phyloP scores from a whole-genome alignment of 2,888 invertebrate species.

The Anthophora plumipes region DNA sequence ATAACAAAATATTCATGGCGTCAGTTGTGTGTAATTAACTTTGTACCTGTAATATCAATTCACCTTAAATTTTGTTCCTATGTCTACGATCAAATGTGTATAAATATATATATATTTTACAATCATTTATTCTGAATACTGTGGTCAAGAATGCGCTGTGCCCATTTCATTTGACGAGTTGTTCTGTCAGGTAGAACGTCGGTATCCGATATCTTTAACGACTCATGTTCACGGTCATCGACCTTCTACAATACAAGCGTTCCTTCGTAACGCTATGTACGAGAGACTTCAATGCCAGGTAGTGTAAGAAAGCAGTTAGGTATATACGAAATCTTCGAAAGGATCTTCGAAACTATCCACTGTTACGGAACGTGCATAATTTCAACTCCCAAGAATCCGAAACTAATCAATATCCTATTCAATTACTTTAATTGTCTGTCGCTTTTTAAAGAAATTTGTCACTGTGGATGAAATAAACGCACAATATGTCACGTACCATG shows the following conservation, averaged over 20 bases:
- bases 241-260: constrained; percentile 31
- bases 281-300: constrained; percentile 31
- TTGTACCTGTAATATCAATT: too few relatives aligned
- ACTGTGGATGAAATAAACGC: neutral
- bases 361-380: neutral
- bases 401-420: neutral
- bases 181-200: constrained; percentile 34
- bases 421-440: neutral
- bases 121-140: too few relatives aligned
- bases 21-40: too few relatives aligned
- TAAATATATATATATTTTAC: too few relatives aligned
- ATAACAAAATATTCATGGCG: too few relatives aligned
- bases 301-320: neutral
- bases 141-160: too few relatives aligned
- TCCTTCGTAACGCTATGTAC: constrained; percentile 1
- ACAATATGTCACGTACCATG: neutral
- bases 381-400: neutral
- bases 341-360: neutral
- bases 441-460: neutral
- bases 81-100: too few relatives aligned
- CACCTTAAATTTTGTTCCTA: too few relatives aligned
- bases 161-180: neutral
- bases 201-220: constrained; percentile 28
- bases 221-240: constrained; percentile 45
- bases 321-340: neutral